Evolutionary conservation across 2,888 invertebrate species (phyloP), one percentile per base, ranked within the genome.

Genomic region (Nineta flava): DNA sequence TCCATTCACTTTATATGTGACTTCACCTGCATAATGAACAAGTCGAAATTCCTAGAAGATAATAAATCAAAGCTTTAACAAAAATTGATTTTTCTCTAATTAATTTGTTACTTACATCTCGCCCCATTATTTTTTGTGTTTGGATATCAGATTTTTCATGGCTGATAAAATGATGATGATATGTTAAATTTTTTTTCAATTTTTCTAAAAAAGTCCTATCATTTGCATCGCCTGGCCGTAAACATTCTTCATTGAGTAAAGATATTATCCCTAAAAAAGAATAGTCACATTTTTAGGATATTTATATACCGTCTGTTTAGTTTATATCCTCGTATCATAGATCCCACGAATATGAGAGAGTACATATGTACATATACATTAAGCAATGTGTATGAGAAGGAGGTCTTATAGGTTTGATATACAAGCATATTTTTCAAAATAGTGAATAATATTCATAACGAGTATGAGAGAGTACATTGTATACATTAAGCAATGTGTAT

Each of bases 11-110:
- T 79, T 87, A 72, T 94, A 94, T 0, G 88, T 91, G 26, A 94
- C 94, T 60, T 88, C 85, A 1, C 94, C 94, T 3, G 94, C 94
- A 67, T 93, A 94, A 70, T 94, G 94, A 15, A 84, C 76, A 53
- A 94, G 69, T 57, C 86, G 81, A 69, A 94, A 94, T 67, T 93
- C 92, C 83, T 88, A 60, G 10, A 68, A 65, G 57, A 43, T 47
- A 44, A 40, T 44, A n/a, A 48, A 41, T 12, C 5, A 38, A 38
- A 12, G 12, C 48, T 40, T 40, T 15, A n/a, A n/a, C 9, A 9
- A 38, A 13, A 12, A 40, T 15, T 26, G 26, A n/a, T n/a, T n/a
- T n/a, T 26, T 26, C 7, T 26, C 6, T 26, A 26, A 26, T 2
- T 26, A 26, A 26, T 26, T 16, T 40, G 53, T 4, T 46, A 50